Base-by-base conservation (phyloP, 2,797 vertebrate species). In the Sarcoramphus papa region DNA sequence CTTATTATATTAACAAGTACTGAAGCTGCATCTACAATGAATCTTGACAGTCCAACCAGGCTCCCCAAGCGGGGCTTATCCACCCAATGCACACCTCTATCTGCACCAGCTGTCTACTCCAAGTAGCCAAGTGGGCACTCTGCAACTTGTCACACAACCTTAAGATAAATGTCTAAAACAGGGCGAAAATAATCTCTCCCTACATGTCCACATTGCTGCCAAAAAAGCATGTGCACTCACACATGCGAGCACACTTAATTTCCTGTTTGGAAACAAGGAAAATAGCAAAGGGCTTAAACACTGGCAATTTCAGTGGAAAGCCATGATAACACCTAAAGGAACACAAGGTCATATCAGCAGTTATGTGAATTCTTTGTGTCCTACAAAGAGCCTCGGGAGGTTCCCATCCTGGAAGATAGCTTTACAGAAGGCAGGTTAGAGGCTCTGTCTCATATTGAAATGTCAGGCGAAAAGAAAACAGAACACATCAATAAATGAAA, bases 251-350 rank as follows among this genome's bases (percentile, higher is more conserved):
- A 85, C 74, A 21, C 72, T 94, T 85, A 33, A 94, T 91, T 96
- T 96, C 89, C 95, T 94, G 94, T 37, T 93, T 96, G 95, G 95
- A 93, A 94, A 91, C 25, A 30, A 23, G 63, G 72, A 89, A 85
- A 94, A 85, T 1, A 94, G 91, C 70, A 88, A 53, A 93, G 40
- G 72, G 48, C 78, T 89, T 53, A 90, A 93, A 79, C 3, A 2
- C 22, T 90, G 72, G 78, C 72, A 80, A 51, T 85, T 89, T 40
- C 31, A 78, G 15, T 53, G 75, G 78, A 95, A 94, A 94, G 75
- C 84, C 75, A 72, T 0, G 41, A 9, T 62, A 85, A 90, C 93
- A 92, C 95, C 95, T 95, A 76, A 69, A 90, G 85, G 78, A 85
- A 57, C 67, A 94, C 27, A 7, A 91, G 94, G 91, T 93, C 87